These are phyloP conservation scores for Akabosia matsudoensis DNA, from an alignment of 1,140 invertebrate species.

Conservation along the genomic window DNA sequence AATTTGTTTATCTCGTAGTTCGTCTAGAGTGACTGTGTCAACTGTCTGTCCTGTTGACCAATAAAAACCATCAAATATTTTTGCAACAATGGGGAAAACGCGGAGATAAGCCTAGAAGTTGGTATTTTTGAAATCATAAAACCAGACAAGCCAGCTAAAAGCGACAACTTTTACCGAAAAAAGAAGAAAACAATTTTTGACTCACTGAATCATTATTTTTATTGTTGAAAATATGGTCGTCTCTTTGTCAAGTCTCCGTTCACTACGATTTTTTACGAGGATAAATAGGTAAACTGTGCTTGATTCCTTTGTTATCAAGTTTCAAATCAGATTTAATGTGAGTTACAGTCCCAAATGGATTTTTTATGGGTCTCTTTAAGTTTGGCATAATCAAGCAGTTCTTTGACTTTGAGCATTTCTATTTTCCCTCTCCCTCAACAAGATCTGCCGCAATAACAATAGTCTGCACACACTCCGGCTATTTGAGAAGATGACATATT, in stretches of 20 bases:
- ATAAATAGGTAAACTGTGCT: background rate
- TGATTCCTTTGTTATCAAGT: background rate
- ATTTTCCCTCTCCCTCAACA: no score
- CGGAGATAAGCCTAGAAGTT: background rate
- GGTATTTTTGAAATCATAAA: background rate
- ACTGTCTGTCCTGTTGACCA: background rate
- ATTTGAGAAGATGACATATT: background rate
- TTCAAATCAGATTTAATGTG: background rate
- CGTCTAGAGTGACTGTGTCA: background rate
- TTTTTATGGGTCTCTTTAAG: background rate
- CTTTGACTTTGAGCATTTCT: background rate
- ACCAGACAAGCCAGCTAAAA: background rate
- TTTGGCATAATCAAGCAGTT: background rate
- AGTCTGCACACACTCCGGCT: background rate
- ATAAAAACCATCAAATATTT: no score
- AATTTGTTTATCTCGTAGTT: background rate
- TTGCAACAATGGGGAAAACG: background rate
- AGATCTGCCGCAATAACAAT: background rate
- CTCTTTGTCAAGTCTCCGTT: background rate
- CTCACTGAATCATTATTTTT: no score
- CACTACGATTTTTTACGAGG: no score
- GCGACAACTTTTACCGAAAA: background rate
- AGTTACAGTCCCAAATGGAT: background rate
- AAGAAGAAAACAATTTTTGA: no score
- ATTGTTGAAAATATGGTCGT: background rate